Evolutionary conservation across 2,888 invertebrate species (phyloP).

Genomic region (Stictocephala bisonia): DNA sequence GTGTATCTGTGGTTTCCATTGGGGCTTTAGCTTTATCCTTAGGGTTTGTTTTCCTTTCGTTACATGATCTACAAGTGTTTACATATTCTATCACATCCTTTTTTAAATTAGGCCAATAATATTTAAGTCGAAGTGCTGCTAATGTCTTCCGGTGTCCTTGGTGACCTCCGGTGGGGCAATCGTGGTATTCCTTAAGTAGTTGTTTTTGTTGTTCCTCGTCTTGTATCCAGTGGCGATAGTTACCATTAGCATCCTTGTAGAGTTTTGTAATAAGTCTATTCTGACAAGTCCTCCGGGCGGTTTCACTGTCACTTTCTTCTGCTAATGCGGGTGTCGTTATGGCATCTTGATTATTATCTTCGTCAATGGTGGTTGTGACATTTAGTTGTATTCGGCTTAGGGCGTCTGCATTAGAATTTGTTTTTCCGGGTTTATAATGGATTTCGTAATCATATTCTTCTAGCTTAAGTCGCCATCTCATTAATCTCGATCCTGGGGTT

Average conservation of each 20-base stretch:
- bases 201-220: not conserved
- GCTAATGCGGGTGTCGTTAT: not conserved
- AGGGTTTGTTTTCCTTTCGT: not conserved
- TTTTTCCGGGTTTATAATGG: not conserved
- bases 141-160: not conserved
- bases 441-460: conserved; percentile 4
- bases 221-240: not conserved
- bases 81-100: not conserved
- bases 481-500: not conserved
- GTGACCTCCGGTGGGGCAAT: not conserved
- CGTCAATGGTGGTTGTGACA: too few species aligned
- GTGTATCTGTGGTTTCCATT: not conserved
- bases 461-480: not conserved
- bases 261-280: not conserved
- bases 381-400: not conserved
- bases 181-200: conserved; percentile 17
- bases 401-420: not conserved
- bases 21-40: not conserved
- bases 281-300: not conserved
- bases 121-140: not conserved
- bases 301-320: too few species aligned
- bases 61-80: not conserved
- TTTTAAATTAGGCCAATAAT: not conserved
- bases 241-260: not conserved
- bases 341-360: not conserved